These are phyloP conservation scores for Falco naumanni DNA, from an alignment of 2,797 vertebrate genomes.

Conservation along the genomic window DNA sequence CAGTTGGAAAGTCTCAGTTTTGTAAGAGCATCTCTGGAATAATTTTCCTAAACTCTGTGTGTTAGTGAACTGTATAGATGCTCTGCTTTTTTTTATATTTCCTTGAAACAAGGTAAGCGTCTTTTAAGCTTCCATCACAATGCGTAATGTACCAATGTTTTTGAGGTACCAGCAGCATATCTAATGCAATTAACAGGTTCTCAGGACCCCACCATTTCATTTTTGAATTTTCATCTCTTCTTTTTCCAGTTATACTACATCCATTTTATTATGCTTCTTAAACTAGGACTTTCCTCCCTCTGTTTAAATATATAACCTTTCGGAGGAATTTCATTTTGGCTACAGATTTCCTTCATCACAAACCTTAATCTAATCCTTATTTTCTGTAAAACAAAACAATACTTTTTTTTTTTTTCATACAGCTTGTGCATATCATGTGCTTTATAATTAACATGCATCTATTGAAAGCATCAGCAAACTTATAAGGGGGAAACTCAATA, in stretches of 20 bases:
- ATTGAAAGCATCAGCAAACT: background rate
- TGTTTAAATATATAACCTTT: background rate
- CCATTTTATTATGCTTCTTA: background rate
- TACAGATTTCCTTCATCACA: background rate
- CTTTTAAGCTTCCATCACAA: background rate
- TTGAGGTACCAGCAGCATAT: background rate
- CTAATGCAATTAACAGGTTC: background rate
- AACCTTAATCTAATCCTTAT: background rate
- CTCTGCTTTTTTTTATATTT: background rate
- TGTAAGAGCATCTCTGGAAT: background rate
- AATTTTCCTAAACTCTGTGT: background rate
- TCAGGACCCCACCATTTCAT: background rate
- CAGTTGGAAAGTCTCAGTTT: background rate
- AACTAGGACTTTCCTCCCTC: background rate
- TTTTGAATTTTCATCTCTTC: background rate
- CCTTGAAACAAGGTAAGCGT: background rate
- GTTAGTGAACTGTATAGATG: background rate
- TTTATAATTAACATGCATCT: background rate
- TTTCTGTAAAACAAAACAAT: background rate
- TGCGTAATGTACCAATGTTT: too few species aligned
- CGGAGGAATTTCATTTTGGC: background rate
- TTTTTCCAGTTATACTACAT: background rate
- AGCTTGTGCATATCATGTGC: rapidly evolving
- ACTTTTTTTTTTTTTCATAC: background rate
- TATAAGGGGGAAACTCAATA: background rate